These are phyloP conservation scores for Himalopsyche anomala DNA, from an alignment of 2,888 invertebrate species.

Conservation along the genomic window DNA sequence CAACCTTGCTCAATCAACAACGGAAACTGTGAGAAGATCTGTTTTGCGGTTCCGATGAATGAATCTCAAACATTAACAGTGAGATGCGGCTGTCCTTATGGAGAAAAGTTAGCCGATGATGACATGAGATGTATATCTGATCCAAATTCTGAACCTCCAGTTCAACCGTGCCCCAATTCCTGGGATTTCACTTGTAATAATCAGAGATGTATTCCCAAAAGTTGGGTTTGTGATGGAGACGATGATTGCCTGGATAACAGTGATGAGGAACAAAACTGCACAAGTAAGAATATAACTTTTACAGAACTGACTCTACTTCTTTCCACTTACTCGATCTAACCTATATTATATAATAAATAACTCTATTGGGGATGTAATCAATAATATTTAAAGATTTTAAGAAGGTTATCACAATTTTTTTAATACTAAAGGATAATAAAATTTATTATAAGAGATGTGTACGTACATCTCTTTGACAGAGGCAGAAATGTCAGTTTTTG, in stretches of 20 bases:
- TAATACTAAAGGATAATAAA: too few relatives aligned
- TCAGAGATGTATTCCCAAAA: slow-evolving; percentile 93
- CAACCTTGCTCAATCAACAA: slow-evolving; percentile 92
- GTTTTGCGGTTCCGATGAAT: slow-evolving; percentile 90
- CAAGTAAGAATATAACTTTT: slow-evolving; percentile 78
- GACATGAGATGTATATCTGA: slow-evolving; percentile 85
- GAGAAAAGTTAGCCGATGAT: slow-evolving; percentile 87
- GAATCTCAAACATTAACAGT: slow-evolving; percentile 77
- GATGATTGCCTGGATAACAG: slow-evolving; percentile 97
- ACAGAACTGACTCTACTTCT: not conserved
- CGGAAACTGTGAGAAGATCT: slow-evolving; percentile 95
- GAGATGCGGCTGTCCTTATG: slow-evolving; percentile 95
- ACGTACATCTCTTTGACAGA: too few relatives aligned
- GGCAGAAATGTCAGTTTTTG: too few relatives aligned
- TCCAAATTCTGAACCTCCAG: slow-evolving; percentile 90
- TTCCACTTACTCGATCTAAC: not conserved
- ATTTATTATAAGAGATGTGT: too few relatives aligned
- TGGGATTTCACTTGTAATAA: slow-evolving; percentile 97
- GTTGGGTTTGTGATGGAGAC: slow-evolving; percentile 97
- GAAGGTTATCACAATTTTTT: too few relatives aligned
- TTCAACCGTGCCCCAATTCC: slow-evolving; percentile 91
- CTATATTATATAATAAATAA: too few relatives aligned
- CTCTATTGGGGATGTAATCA: too few relatives aligned
- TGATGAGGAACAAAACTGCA: slow-evolving; percentile 96
- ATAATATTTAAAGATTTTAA: too few relatives aligned